Conservation (phyloP, 2,113 vertebrate genomes). For the Lycocorax pyrrhopterus region DNA sequence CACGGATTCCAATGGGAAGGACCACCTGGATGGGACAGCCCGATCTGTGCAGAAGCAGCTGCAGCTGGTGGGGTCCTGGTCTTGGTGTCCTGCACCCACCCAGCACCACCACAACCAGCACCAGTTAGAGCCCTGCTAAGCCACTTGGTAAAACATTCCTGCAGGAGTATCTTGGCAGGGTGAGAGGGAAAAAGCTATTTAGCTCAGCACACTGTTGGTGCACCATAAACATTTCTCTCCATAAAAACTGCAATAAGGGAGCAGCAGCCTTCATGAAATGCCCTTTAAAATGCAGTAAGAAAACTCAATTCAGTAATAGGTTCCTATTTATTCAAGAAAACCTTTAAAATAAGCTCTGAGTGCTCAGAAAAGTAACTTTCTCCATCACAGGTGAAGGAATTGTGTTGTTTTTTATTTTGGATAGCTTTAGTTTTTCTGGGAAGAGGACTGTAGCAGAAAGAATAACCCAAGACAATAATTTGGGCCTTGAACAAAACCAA, state of each 20-base stretch:
- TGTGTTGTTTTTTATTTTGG: not conserved
- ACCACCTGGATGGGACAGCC: fast-evolving
- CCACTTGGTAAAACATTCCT: not conserved
- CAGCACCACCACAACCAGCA: fast-evolving
- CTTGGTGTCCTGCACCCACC: not conserved
- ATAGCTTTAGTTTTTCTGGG: not conserved
- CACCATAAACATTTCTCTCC: conserved; percentile 11
- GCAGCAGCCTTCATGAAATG: not conserved
- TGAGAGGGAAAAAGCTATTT: not conserved
- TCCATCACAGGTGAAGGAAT: not conserved
- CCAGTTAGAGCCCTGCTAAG: not conserved
- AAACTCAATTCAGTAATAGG: not conserved
- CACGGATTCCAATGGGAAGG: not conserved
- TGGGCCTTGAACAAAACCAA: not conserved
- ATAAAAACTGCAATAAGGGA: not conserved
- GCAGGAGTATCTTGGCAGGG: not conserved
- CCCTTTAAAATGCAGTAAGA: not conserved
- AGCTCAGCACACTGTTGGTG: not conserved
- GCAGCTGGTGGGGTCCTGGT: not conserved
- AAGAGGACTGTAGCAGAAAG: not conserved
- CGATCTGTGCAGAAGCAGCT: not conserved
- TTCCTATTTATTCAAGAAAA: not conserved
- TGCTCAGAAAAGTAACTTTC: not conserved
- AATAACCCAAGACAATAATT: not conserved
- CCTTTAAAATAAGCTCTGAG: not conserved